Evolutionary conservation across 2,888 invertebrate species (phyloP), one percentile per base, ranked within the genome.

Genomic region (Timandra comae): DNA sequence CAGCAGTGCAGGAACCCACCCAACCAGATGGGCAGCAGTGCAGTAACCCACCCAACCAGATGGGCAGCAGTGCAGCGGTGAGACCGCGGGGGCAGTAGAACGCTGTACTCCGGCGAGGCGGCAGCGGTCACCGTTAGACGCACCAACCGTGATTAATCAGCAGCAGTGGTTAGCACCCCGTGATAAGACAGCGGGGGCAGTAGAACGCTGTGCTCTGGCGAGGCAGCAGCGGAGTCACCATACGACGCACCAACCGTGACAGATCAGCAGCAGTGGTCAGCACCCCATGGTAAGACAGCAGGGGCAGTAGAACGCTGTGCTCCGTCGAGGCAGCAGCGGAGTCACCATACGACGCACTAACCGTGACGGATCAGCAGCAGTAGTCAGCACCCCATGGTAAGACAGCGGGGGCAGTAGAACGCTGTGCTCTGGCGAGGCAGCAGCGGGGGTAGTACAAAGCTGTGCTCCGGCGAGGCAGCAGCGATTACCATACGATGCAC

Each of bases 21-120:
- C 20, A 11, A 28, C 13, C 7, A 28, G n/a, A n/a, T n/a, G 16
- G 16, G 30, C 27, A 22, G 37, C 23, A 6, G 26, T 12, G 28
- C 34, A 26, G 38, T 30, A 30, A 33, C 30, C 24, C 33, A 30
- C 28, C 38, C 29, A 41, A 36, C n/a, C n/a, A 31, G n/a, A n/a
- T n/a, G n/a, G n/a, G n/a, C n/a, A n/a, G 8, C n/a, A 9, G 8
- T 22, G 22, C 22, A 9, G 7, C 7, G 22, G 8, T 9, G 22
- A 2, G 8, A 8, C 22, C 8, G 22, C 22, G 5, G 22, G 8
- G 22, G 8, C n/a, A n/a, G 22, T 2, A 22, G 22, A 22, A 22
- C 11, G 26, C 16, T n/a, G 16, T 16, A 20, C 31, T 19, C 24
- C 26, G 35, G 25, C 26, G n/a, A 25, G 12, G n/a, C 21, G 24